Percentiles rank a stretch among this genome's conserved stretches.
phyloP scores from a whole-genome alignment of 2,888 invertebrate species.

The Sussaba pulchella region DNA sequence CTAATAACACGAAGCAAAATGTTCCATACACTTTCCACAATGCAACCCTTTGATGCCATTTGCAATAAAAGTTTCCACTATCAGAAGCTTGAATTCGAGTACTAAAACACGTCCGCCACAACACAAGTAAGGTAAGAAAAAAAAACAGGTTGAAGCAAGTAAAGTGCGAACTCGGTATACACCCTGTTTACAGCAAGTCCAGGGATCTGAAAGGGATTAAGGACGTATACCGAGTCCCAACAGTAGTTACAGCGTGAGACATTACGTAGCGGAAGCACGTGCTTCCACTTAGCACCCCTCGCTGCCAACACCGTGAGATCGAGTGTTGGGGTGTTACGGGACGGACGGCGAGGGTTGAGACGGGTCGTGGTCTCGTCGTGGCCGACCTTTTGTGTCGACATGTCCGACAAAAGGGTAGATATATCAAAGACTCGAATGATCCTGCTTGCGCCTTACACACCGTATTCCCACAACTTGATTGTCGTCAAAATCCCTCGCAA shows the following conservation, averaged over 20 bases:
- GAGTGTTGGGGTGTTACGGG: not conserved
- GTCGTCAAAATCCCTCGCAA: not conserved
- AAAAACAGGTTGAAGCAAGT: no score
- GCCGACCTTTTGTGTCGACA: slow-evolving; percentile 16
- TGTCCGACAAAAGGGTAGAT: slow-evolving; percentile 12
- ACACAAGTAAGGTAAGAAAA: slow-evolving; percentile 1
- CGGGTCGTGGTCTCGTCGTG: slow-evolving; percentile 40
- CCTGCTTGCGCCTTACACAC: not conserved
- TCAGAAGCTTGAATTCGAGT: no score
- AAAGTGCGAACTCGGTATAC: no score
- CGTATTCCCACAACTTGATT: not conserved
- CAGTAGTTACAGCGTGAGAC: not conserved
- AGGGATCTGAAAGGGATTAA: no score
- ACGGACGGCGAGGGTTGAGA: slow-evolving; percentile 14
- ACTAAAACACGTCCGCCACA: no score
- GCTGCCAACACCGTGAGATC: slow-evolving; percentile 4
- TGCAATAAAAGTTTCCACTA: no score
- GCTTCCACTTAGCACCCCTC: slow-evolving; percentile 19
- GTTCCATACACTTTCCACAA: no score
- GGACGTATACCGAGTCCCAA: no score
- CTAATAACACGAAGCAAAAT: no score
- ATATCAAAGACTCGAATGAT: not conserved
- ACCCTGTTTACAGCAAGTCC: no score
- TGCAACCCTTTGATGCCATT: no score
- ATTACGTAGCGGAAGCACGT: slow-evolving; percentile 3